A percentile compares a stretch with the other conserved stretches of the same genome.
phyloP scores from a whole-genome alignment of 2,888 invertebrate species.

The Ecliptopera silaceata region DNA sequence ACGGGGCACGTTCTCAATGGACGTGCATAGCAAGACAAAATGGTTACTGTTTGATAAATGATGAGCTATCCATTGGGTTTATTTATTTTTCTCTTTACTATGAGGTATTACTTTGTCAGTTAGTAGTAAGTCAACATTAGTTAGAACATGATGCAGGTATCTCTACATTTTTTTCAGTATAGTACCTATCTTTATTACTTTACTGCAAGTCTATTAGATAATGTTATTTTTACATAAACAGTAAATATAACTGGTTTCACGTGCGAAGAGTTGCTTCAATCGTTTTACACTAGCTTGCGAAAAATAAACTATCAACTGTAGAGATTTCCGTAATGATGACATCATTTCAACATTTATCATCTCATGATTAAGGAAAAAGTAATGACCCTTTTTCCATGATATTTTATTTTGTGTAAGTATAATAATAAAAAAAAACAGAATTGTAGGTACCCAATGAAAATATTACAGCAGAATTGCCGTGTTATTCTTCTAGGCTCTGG shows the following conservation, averaged over 20 bases:
- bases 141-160: neutral
- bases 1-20: no score
- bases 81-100: no score
- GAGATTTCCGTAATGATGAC: conserved; percentile 26
- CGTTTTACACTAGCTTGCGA: conserved; percentile 16
- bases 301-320: conserved; percentile 18
- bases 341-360: conserved; percentile 20
- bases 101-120: no score
- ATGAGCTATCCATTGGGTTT: no score
- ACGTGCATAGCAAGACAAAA: no score
- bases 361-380: neutral
- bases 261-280: neutral
- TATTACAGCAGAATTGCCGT: no score
- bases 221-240: neutral
- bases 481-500: no score
- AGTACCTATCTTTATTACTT: neutral
- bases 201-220: neutral
- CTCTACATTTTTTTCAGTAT: neutral
- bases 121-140: no score
- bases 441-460: no score
- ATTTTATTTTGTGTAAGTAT: no score
- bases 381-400: neutral
- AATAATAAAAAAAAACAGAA: no score
- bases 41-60: no score
- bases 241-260: neutral